phyloP scores from a whole-genome alignment of 2,888 invertebrate genomes.

The Eremobia ochroleuca region DNA sequence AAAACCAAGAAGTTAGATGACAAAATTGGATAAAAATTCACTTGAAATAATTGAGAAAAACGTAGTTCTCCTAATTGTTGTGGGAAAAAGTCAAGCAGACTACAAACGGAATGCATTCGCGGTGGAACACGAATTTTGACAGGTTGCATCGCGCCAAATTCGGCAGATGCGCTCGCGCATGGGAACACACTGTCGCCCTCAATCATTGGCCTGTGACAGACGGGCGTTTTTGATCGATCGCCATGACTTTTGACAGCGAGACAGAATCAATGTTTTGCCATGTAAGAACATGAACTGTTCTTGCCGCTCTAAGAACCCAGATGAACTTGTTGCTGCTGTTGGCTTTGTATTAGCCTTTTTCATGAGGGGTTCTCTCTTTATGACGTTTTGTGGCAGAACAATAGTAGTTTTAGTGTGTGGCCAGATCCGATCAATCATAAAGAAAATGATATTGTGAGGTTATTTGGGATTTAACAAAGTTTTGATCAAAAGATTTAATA shows the following conservation, averaged over 20 bases:
- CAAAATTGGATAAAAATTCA: neutral
- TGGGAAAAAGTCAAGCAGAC: constrained; percentile 53
- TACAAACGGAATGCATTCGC: constrained; percentile 49
- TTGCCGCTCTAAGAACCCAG: constrained; percentile 41
- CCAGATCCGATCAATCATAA: constrained; percentile 58
- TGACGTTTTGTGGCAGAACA: constrained; percentile 55
- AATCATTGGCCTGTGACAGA: constrained; percentile 74
- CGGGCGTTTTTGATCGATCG: constrained; percentile 79
- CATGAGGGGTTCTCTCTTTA: constrained; percentile 61
- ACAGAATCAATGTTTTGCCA: constrained; percentile 65
- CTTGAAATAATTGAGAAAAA: constrained; percentile 1
- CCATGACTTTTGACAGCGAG: constrained; percentile 61
- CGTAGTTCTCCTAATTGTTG: constrained; percentile 47
- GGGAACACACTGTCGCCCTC: constrained; percentile 68
- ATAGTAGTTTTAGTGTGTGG: constrained; percentile 28
- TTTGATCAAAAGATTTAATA: neutral
- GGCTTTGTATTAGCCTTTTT: constrained; percentile 51
- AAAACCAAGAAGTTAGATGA: constrained; percentile 8
- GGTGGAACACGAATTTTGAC: constrained; percentile 66
- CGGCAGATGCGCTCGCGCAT: constrained; percentile 71
- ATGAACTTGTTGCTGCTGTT: constrained; percentile 58
- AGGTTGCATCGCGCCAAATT: constrained; percentile 74
- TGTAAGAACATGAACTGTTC: constrained; percentile 53
- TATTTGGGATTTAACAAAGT: neutral
- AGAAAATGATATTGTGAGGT: neutral